Conservation (phyloP, 1,140 invertebrate species). For the Calosoma granatense region DNA sequence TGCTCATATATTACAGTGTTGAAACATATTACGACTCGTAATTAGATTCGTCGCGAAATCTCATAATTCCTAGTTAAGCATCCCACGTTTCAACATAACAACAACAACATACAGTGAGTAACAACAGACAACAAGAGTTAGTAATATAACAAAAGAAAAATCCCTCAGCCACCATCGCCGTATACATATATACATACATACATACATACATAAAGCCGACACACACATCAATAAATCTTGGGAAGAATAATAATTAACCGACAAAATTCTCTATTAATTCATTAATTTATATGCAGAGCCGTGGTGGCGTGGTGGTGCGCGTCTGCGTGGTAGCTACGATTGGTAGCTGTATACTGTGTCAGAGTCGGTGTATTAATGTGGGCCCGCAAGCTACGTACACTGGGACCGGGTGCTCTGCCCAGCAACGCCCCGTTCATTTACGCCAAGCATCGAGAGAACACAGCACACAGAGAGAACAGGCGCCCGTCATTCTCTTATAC, state of each 20-base stretch:
- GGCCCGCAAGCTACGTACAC: neutral
- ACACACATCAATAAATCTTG: conserved; percentile 4
- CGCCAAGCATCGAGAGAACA: no score
- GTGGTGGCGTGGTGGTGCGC: neutral
- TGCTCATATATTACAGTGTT: no score
- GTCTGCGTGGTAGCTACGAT: neutral
- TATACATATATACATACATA: no score
- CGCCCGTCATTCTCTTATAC: neutral
- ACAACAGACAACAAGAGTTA: no score
- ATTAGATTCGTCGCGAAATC: no score
- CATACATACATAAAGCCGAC: neutral
- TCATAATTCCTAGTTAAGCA: neutral
- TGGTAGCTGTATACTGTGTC: no score
- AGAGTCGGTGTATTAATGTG: no score
- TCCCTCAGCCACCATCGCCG: neutral
- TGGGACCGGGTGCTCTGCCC: neutral
- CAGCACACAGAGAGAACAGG: no score
- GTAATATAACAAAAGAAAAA: neutral
- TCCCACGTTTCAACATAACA: neutral
- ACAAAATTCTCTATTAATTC: conserved; percentile 8
- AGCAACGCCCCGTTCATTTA: conserved; percentile 1
- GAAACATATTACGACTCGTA: no score
- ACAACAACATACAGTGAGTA: no score
- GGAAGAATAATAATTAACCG: conserved; percentile 4
- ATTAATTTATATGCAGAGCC: conserved; percentile 2